phyloP scores from a whole-genome alignment of 2,888 invertebrate species.

The Taenaris catops region DNA sequence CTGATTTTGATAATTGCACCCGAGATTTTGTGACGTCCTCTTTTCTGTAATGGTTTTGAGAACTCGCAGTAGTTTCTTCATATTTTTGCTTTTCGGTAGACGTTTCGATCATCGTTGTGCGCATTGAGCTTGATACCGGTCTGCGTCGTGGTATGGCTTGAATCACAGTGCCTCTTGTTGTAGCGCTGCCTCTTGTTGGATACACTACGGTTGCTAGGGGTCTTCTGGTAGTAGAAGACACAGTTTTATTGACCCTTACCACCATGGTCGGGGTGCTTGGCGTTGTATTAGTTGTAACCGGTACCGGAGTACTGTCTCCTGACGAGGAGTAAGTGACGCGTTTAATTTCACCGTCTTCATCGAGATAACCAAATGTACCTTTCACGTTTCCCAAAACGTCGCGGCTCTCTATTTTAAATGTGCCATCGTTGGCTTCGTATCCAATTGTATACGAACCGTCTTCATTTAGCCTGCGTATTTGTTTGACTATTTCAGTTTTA shows the following conservation, averaged over 20 bases:
- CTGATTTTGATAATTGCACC: constrained; percentile 57
- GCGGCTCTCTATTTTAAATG: constrained; percentile 91
- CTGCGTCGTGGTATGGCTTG: constrained; percentile 82
- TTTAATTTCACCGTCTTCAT: constrained; percentile 88
- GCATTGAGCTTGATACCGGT: constrained; percentile 44
- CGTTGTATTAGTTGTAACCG: constrained; percentile 53
- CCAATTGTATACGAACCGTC: constrained; percentile 93
- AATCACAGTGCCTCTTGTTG: constrained; percentile 81
- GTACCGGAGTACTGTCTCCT: constrained; percentile 65
- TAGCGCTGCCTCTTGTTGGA: constrained; percentile 74
- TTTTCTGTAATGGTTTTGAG: constrained; percentile 54
- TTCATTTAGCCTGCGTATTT: constrained; percentile 88
- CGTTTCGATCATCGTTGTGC: constrained; percentile 44
- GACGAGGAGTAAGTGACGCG: constrained; percentile 85
- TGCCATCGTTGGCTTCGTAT: constrained; percentile 91
- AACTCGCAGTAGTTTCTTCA: constrained; percentile 55
- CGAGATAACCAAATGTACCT: constrained; percentile 91
- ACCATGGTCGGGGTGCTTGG: constrained; percentile 63
- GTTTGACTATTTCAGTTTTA: constrained; percentile 89
- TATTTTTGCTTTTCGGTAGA: constrained; percentile 45
- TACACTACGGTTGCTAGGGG: constrained; percentile 70
- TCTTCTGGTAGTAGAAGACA: constrained; percentile 76
- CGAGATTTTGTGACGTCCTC: constrained; percentile 45
- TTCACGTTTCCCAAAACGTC: constrained; percentile 89
- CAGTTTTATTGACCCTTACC: constrained; percentile 67